Evolutionary conservation across 2,888 invertebrate genomes (phyloP).

Genomic region (Synergus itoensis): DNA sequence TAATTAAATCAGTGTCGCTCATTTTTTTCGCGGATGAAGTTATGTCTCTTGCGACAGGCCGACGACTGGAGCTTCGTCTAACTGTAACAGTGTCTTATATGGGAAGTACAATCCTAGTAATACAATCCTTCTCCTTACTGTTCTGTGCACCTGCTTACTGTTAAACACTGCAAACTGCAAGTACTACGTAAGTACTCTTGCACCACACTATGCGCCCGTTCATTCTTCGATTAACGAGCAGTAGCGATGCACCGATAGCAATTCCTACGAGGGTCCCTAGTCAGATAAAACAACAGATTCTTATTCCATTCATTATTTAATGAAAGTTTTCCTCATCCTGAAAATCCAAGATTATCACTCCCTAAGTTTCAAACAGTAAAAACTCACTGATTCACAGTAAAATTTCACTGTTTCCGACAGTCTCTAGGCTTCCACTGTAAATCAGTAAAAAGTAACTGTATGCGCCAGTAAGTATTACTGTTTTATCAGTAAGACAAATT

Average conservation of each 20-base stretch:
- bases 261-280: not conserved
- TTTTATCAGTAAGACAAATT: too few relatives aligned
- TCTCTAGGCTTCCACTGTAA: too few relatives aligned
- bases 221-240: constrained; percentile 39
- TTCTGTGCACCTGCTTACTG: constrained; percentile 23
- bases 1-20: not conserved
- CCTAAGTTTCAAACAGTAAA: too few relatives aligned
- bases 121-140: constrained; percentile 15
- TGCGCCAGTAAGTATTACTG: too few relatives aligned
- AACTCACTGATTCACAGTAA: too few relatives aligned
- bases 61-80: constrained; percentile 67
- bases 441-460: too few relatives aligned
- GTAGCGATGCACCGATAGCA: constrained; percentile 13
- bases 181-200: constrained; percentile 31
- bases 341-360: not conserved
- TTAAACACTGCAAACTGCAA: constrained; percentile 26
- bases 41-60: constrained; percentile 62
- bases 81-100: constrained; percentile 72
- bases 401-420: too few relatives aligned
- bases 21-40: constrained; percentile 56
- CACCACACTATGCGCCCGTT: constrained; percentile 13
- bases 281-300: not conserved
- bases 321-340: not conserved
- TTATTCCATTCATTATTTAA: constrained; percentile 25
- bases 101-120: constrained; percentile 36